Evolutionary conservation across 2,888 invertebrate genomes (phyloP), one percentile per base, ranked within the genome.

Genomic region (Abscondita cerata): DNA sequence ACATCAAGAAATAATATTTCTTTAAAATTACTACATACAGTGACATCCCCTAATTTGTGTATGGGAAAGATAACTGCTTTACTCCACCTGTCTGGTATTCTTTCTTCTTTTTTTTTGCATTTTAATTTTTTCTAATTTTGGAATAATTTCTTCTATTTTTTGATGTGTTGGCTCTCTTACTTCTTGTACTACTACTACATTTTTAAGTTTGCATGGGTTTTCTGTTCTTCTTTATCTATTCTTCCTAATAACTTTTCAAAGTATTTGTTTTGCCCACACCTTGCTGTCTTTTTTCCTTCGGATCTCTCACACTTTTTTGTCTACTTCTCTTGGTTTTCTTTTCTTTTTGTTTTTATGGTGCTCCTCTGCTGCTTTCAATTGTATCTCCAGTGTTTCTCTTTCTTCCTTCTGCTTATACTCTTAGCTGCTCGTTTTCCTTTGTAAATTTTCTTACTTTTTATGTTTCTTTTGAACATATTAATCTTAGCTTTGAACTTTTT

Each of bases 11-110:
- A 51, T 51, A 34, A 33, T 33, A 44, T 51, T 34, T 34, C 36
- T 55, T 47, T 47, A 16, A 33, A 55, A 47, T 55, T 55, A 44
- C 19, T 51, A 50, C 51, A 57, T 38, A 50, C n/a, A 6, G 25
- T 25, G 25, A 6, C 6, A 25, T 25, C 6, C 25, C 6, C 54
- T 44, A 47, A 46, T 48, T 55, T 55, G 36, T 55, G 47, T 46
- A 48, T 55, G 31, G 48, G 55, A 47, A 31, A 41, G 15, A 48
- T 55, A 36, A 47, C 47, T 47, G 55, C 47, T 55, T 20, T 34
- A 15, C 38, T 33, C 47, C 55, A 55, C 36, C 44, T 47, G 25
- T 19, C 36, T 47, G 55, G 46, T 33, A 55, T 55, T 55, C 44
- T 38, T 55, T 47, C 34, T 1, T 55, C 20, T 34, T n/a, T n/a